Conservation (phyloP, 1,140 invertebrate genomes). For the Chironomus tepperi region DNA sequence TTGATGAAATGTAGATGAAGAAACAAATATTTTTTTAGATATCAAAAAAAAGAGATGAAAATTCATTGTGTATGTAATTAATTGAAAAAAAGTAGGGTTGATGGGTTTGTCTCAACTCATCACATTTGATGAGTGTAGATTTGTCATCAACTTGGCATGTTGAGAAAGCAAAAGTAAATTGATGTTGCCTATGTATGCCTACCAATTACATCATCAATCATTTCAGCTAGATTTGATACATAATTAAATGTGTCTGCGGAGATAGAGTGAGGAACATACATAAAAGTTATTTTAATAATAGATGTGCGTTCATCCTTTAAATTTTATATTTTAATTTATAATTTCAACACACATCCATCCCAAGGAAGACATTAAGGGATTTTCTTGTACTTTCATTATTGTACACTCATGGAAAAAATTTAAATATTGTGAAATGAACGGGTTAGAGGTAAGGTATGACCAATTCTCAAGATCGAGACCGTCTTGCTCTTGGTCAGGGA, state of each 20-base stretch:
- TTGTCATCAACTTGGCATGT: not conserved
- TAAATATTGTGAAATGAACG: no score
- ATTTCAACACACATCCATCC: no score
- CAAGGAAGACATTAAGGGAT: no score
- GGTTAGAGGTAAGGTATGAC: no score
- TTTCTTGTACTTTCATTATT: no score
- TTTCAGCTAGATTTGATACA: conserved; percentile 1
- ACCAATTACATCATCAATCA: conserved; percentile 2
- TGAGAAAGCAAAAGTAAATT: not conserved
- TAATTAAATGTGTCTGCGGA: not conserved
- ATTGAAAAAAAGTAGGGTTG: conserved; percentile 7
- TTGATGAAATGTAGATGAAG: no score
- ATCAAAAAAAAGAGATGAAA: not conserved
- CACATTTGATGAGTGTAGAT: not conserved
- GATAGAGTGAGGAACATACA: no score
- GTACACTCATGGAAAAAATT: no score
- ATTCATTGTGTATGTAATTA: conserved; percentile 9
- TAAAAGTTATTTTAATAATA: not conserved
- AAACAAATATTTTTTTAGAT: no score
- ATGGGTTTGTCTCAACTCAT: conserved; percentile 4
- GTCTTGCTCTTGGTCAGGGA: no score
- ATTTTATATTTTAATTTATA: not conserved
- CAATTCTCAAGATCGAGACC: no score
- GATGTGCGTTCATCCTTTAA: not conserved
- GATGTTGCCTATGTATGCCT: not conserved